These are phyloP conservation scores for Magallana ariakensis DNA, from an alignment of 1,140 invertebrate genomes.

Conservation along the genomic window DNA sequence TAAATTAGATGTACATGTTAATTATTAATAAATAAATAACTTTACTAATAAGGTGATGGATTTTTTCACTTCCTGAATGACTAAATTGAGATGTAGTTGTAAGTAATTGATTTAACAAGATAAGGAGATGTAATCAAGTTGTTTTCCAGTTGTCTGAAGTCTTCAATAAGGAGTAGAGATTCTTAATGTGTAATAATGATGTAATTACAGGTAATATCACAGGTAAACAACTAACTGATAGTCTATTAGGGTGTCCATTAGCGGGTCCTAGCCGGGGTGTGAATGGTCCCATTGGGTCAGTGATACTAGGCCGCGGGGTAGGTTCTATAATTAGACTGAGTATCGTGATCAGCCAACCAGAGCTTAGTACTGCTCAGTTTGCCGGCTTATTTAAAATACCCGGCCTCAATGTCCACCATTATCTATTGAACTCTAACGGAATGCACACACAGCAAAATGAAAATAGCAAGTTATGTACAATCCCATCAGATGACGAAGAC, in stretches of 20 bases:
- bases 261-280: not conserved
- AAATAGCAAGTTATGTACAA: not conserved
- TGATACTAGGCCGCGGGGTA: not conserved
- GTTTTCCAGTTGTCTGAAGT: constrained; percentile 13
- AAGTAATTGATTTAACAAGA: constrained; percentile 10
- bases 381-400: not conserved
- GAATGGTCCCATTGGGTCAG: not conserved
- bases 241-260: constrained; percentile 26
- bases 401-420: not conserved
- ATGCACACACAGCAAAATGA: constrained; percentile 2
- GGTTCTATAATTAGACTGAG: not conserved
- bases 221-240: constrained; percentile 2
- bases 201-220: not conserved
- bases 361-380: constrained; percentile 32
- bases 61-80: not conserved
- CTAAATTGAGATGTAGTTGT: not conserved
- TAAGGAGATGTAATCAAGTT: not conserved
- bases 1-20: too few species aligned
- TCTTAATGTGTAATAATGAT: constrained; percentile 24
- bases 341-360: constrained; percentile 15
- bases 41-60: not conserved
- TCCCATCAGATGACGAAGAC: not conserved
- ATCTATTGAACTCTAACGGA: not conserved
- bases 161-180: not conserved
- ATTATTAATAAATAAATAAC: too few species aligned